Evolutionary conservation across 2,888 invertebrate species (phyloP), one percentile per base, ranked within the genome.

Genomic region (Drosophila barbarae): DNA sequence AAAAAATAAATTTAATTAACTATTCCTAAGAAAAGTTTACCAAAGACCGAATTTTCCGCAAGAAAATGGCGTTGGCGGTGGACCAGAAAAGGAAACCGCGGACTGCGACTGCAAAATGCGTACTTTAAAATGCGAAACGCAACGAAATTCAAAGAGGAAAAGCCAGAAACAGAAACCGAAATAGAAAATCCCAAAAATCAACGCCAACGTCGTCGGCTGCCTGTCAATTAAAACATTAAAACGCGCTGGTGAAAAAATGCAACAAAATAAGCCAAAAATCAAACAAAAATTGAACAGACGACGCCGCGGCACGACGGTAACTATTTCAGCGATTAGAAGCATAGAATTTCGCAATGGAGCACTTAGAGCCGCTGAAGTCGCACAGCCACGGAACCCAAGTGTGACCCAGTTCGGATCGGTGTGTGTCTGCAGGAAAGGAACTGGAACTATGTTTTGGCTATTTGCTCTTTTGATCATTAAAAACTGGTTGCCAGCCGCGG

Each of bases 321-420:
- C 82, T 69, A 70, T 70, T 59, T 53, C 64, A 39, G 56, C 61
- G 77, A 85, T 85, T 82, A 84, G 85, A 84, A 82, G 78, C 83
- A 82, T 77, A 84, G 85, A 84, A 81, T 83, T 83, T 83, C 82
- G 82, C 78, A 84, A 83, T 85, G 58, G 73, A 74, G 86, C 82
- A 82, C 82, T 82, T 82, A 82, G 72, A 71, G 85, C 72, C 68
- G 54, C 68, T 7, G 52, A 28, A 66, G 59, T n/a, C 28, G 46
- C 18, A 32, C 30, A 46, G 18, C 46, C 46, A 9, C 28, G 28
- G 41, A 46, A 32, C 39, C 64, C 66, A 63, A 81, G 76, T 82
- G 74, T 82, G 86, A 85, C 85, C 85, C 72, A 85, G 80, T 85
- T 86, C 72, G 63, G 46, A 49, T 60, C 49, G 53, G 66, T 52